Evolutionary conservation across 2,888 invertebrate genomes (phyloP).

Genomic region (Atethmia centrago): DNA sequence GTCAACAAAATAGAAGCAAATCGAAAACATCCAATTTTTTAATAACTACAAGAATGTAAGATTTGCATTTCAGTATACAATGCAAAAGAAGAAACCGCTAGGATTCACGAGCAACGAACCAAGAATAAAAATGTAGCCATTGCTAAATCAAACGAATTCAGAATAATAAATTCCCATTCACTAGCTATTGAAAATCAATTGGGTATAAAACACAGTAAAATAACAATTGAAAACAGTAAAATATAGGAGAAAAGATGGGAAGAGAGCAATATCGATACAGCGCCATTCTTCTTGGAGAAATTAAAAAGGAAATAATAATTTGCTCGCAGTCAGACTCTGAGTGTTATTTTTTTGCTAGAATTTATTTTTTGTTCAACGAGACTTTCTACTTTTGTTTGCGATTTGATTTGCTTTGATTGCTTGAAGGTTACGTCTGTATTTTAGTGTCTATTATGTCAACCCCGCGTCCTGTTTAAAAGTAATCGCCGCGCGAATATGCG

Average conservation of each 20-base stretch:
- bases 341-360: constrained; percentile 20
- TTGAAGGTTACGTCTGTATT: neutral
- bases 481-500: too few relatives aligned
- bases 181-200: constrained; percentile 70
- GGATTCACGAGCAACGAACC: neutral
- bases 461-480: too few relatives aligned
- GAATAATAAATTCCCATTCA: constrained; percentile 57
- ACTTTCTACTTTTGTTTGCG: constrained; percentile 10
- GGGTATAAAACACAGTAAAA: constrained; percentile 67
- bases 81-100: neutral
- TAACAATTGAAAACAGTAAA: constrained; percentile 67
- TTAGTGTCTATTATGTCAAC: neutral
- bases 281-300: constrained; percentile 64
- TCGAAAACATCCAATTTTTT: neutral
- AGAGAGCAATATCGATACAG: constrained; percentile 69
- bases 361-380: constrained; percentile 29
- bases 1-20: neutral
- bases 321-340: constrained; percentile 30
- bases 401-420: constrained; percentile 23
- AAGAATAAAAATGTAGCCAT: constrained; percentile 32
- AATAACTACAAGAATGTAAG: neutral
- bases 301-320: constrained; percentile 72
- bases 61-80: neutral
- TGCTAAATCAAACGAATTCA: constrained; percentile 20
- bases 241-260: constrained; percentile 68